Conservation (phyloP, 1,140 invertebrate genomes). For the Drosophila dunni region DNA sequence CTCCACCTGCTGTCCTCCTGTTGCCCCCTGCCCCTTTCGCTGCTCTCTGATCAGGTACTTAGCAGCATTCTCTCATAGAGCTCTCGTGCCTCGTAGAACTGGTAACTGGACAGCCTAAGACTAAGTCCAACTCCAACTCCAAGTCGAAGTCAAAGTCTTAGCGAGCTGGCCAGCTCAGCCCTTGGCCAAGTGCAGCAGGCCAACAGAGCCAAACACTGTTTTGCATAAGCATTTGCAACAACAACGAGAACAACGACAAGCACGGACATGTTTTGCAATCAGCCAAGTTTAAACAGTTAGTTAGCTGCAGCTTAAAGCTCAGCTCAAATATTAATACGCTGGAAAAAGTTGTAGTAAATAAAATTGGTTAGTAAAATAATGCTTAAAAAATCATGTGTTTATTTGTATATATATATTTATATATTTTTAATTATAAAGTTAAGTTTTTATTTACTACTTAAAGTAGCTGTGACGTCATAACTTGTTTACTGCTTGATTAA, state of each 20-base stretch:
- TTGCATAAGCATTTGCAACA: constrained; percentile 42
- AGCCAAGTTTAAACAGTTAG: constrained; percentile 9
- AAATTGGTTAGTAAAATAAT: no score
- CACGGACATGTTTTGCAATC: constrained; percentile 9
- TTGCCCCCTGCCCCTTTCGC: no score
- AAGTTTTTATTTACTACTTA: no score
- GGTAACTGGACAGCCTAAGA: constrained; percentile 36
- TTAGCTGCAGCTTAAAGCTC: background rate
- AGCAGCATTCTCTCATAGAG: constrained; percentile 40
- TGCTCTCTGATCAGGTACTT: constrained; percentile 35
- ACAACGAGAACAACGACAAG: background rate
- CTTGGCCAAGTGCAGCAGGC: constrained; percentile 45
- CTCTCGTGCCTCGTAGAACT: constrained; percentile 24
- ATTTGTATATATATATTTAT: no score
- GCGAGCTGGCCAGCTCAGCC: constrained; percentile 28
- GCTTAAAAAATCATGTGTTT: no score
- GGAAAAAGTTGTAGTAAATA: background rate
- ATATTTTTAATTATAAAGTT: no score
- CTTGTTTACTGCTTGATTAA: background rate
- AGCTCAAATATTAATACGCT: background rate
- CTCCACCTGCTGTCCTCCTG: background rate
- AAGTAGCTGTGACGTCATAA: background rate
- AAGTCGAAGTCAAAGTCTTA: no score
- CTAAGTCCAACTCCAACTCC: no score
- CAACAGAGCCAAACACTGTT: constrained; percentile 31